A percentile compares a stretch with the other conserved stretches of the same genome.
Conservation (phyloP, 2,888 invertebrate genomes). For the Leistus spinibarbis region DNA sequence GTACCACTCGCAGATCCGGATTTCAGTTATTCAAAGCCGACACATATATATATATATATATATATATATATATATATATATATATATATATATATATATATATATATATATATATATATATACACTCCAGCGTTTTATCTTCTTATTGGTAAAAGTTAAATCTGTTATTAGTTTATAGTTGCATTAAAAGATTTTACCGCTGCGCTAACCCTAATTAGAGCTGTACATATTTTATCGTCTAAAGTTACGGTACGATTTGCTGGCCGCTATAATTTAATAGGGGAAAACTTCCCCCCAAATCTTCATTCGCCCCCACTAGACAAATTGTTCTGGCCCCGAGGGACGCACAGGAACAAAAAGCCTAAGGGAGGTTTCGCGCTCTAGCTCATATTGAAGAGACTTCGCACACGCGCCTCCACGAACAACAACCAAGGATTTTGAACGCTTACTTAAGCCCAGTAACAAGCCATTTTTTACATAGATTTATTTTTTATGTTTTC, state of each 20-base stretch:
- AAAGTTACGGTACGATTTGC: background rate
- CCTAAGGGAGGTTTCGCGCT: constrained; percentile 23
- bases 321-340: constrained; percentile 2
- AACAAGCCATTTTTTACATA: constrained; percentile 22
- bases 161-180: background rate
- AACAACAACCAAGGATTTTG: constrained; percentile 2
- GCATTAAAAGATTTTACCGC: background rate
- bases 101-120: background rate
- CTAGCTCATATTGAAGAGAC: constrained; percentile 28
- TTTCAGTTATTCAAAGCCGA: background rate
- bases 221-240: background rate
- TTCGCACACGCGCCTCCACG: background rate
- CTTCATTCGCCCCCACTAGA: background rate
- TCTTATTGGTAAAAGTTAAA: background rate
- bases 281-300: background rate
- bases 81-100: background rate
- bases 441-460: constrained; percentile 28
- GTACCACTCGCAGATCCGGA: background rate
- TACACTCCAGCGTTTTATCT: no score
- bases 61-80: background rate
- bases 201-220: background rate
- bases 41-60: background rate
- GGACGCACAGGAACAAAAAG: constrained; percentile 18
- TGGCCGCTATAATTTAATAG: background rate
- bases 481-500: constrained; percentile 6